A percentile compares a stretch with the other conserved stretches of the same genome.
phyloP scores from a whole-genome alignment of 2,113 vertebrate genomes.

The Piaya cayana region DNA sequence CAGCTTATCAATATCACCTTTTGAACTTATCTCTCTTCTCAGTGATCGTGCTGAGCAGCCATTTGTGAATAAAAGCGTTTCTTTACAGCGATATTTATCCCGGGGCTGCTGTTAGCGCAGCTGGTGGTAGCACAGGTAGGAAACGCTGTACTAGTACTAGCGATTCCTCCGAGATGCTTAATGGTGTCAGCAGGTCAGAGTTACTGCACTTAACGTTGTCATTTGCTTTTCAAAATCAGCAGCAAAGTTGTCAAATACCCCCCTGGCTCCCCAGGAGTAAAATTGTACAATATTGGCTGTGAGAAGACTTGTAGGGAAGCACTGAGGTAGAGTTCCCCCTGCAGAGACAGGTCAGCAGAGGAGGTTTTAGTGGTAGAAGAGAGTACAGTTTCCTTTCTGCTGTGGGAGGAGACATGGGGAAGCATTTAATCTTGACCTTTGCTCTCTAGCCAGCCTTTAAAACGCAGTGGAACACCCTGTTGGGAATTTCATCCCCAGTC shows the following conservation, averaged over 20 bases:
- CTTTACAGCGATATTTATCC: fast-evolving
- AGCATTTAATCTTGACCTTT: not conserved
- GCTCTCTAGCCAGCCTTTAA: not conserved
- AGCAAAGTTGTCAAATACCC: not conserved
- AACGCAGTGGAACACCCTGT: not conserved
- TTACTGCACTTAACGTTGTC: not conserved
- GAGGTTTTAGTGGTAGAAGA: not conserved
- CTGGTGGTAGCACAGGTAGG: not conserved
- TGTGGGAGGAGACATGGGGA: not conserved
- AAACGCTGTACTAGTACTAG: fast-evolving
- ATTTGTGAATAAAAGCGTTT: fast-evolving
- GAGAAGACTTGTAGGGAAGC: not conserved
- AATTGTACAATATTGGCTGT: not conserved
- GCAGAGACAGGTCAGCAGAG: too few relatives aligned
- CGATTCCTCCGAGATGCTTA: too few relatives aligned
- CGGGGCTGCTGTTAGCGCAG: fast-evolving
- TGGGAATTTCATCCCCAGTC: not conserved
- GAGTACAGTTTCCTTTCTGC: not conserved
- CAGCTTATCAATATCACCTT: fast-evolving
- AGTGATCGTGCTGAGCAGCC: fast-evolving
- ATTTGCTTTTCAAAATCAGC: not conserved
- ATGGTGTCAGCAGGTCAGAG: not conserved
- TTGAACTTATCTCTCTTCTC: too few relatives aligned
- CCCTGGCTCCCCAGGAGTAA: not conserved
- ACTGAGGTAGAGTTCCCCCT: too few relatives aligned